A percentile compares a stretch with the other conserved stretches of the same genome.
Evolutionary conservation across 2,888 invertebrate genomes (phyloP).

Genomic region (Gymnosoma rotundatum): DNA sequence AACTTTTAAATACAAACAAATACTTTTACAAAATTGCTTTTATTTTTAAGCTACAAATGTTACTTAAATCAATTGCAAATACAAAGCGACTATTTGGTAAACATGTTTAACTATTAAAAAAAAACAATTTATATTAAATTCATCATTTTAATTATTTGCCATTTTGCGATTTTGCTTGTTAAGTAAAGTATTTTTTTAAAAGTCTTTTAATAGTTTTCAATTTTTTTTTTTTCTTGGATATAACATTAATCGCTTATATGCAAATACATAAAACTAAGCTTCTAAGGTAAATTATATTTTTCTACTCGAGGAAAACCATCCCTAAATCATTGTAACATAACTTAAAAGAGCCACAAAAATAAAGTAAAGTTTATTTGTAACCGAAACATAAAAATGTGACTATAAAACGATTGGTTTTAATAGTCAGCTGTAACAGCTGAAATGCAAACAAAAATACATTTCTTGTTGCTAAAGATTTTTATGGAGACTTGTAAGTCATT

Average conservation of each 20-base stretch:
- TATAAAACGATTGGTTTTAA: conserved; percentile 57
- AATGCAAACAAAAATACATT: neutral
- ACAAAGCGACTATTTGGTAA: neutral
- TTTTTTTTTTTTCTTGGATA: conserved; percentile 37
- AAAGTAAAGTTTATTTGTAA: conserved; percentile 19
- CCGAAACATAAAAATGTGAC: conserved; percentile 47
- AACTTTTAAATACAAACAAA: no score
- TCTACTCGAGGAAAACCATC: neutral
- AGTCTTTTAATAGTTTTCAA: conserved; percentile 55
- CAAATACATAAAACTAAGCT: conserved; percentile 44
- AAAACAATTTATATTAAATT: neutral
- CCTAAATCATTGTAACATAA: neutral
- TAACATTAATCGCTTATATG: conserved; percentile 30
- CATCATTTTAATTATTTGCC: neutral
- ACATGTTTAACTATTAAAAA: neutral
- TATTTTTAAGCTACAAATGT: no score
- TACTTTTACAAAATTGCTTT: no score
- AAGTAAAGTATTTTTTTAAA: conserved; percentile 25
- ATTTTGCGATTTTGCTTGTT: neutral
- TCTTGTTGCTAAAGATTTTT: conserved; percentile 48
- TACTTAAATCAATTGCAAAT: no score
- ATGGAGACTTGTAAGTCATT: conserved; percentile 67
- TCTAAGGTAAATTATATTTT: conserved; percentile 64
- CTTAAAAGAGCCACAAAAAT: neutral
- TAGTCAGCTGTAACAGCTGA: conserved; percentile 18